Evolutionary conservation across 2,888 invertebrate species (phyloP).

Genomic region (Autographa gamma): DNA sequence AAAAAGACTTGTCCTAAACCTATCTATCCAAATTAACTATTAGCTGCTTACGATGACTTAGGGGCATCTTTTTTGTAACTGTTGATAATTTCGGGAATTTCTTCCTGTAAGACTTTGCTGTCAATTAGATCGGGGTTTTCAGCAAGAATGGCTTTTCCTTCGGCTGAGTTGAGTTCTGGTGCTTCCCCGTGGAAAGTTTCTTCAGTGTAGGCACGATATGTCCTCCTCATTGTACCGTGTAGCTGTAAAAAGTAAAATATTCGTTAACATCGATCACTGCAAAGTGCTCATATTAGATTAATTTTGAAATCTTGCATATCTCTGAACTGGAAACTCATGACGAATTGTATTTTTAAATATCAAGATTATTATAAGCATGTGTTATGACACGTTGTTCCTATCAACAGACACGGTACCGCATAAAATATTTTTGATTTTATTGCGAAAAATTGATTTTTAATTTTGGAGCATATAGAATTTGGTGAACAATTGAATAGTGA

Average conservation of each 20-base stretch:
- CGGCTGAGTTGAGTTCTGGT: constrained; percentile 81
- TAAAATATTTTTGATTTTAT: no score
- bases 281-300: not conserved
- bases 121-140: constrained; percentile 71
- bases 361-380: no score
- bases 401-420: no score
- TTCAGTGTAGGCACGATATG: constrained; percentile 91
- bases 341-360: no score
- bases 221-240: constrained; percentile 91
- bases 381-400: no score
- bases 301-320: no score
- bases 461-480: not conserved
- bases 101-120: constrained; percentile 37
- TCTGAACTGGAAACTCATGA: no score
- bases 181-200: constrained; percentile 90
- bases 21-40: constrained; percentile 25
- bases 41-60: constrained; percentile 29
- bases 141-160: constrained; percentile 79
- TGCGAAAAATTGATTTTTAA: not conserved
- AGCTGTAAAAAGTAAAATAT: constrained; percentile 82
- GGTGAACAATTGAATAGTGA: no score
- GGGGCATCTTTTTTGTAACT: constrained; percentile 31
- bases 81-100: constrained; percentile 45
- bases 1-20: constrained; percentile 10
- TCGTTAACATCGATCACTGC: not conserved